Evolutionary conservation across 2,113 vertebrate genomes (phyloP).

Genomic region (Azemiops feae): DNA sequence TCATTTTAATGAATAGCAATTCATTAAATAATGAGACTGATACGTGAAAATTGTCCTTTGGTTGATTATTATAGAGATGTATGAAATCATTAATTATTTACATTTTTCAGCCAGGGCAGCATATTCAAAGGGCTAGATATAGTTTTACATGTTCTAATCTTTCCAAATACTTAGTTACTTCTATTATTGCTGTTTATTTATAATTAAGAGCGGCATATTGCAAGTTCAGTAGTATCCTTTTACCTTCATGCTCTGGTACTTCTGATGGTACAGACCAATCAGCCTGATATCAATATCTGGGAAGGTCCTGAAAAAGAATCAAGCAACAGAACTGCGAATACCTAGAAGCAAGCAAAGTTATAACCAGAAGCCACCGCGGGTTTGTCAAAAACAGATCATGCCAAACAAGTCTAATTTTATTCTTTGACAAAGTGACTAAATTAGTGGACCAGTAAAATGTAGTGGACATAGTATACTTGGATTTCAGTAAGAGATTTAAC

Average conservation of each 20-base stretch:
- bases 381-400: too few species aligned
- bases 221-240: neutral
- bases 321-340: too few species aligned
- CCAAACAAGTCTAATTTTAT: too few species aligned
- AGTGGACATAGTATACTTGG: too few species aligned
- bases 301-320: too few species aligned
- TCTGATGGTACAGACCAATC: neutral
- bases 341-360: too few species aligned
- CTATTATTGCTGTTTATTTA: neutral
- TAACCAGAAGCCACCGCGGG: too few species aligned
- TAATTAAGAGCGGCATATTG: neutral
- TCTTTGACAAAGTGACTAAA: too few species aligned
- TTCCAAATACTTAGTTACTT: neutral
- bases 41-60: neutral
- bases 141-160: neutral
- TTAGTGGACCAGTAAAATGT: too few species aligned
- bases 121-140: neutral
- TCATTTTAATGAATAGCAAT: neutral
- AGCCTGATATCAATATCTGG: too few species aligned
- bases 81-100: neutral
- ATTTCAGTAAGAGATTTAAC: too few species aligned
- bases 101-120: neutral
- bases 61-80: neutral
- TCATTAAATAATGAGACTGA: neutral
- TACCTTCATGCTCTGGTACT: neutral